Percentiles rank a stretch among this genome's conserved stretches.
phyloP scores from a whole-genome alignment of 2,888 invertebrate genomes.

The Acleris cristana region DNA sequence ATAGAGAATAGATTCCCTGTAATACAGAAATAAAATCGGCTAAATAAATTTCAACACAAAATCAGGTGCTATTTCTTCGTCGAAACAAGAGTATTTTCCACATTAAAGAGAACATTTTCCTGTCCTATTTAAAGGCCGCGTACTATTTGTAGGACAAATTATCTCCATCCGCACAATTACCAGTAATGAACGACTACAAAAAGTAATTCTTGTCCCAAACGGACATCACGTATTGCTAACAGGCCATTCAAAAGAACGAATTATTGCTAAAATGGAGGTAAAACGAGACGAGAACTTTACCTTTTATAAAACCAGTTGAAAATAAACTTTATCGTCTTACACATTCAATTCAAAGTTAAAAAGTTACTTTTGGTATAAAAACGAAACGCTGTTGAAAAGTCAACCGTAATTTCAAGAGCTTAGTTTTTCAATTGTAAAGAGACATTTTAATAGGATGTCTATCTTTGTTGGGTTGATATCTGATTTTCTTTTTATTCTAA shows the following conservation, averaged over 20 bases:
- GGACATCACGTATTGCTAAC: slow-evolving; percentile 21
- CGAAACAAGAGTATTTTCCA: too few species aligned
- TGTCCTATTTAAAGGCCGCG: not conserved
- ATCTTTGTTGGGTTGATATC: not conserved
- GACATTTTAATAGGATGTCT: not conserved
- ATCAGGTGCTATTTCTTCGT: not conserved
- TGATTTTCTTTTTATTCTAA: slow-evolving; percentile 1
- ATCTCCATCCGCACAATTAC: slow-evolving; percentile 13
- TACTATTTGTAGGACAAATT: slow-evolving; percentile 23
- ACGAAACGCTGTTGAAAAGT: not conserved
- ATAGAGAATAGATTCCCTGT: too few species aligned
- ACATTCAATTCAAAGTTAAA: not conserved
- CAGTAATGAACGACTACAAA: slow-evolving; percentile 18
- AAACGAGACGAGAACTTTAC: slow-evolving; percentile 1
- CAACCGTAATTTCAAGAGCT: not conserved
- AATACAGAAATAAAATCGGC: too few species aligned
- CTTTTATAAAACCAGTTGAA: not conserved
- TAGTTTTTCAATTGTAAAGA: not conserved
- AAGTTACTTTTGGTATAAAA: not conserved
- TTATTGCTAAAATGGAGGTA: slow-evolving; percentile 12
- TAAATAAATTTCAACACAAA: too few species aligned
- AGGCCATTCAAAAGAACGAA: slow-evolving; percentile 22
- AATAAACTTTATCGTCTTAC: not conserved
- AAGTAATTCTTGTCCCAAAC: slow-evolving; percentile 27
- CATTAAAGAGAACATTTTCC: not conserved